Evolutionary conservation across 2,888 invertebrate species (phyloP), one percentile per base, ranked within the genome.

Genomic region (Noctua janthina): DNA sequence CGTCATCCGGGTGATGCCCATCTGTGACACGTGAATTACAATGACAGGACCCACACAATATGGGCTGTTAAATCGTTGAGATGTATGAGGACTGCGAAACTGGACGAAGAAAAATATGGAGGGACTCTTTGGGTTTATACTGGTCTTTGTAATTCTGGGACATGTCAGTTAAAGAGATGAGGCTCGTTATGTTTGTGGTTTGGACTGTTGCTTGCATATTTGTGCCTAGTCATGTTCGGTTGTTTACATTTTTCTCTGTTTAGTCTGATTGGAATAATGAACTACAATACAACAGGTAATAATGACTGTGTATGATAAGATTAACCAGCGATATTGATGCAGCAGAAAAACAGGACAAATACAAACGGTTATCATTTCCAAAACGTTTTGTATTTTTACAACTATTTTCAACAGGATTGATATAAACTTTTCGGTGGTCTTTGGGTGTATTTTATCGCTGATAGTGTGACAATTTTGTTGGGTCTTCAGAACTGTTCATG

Each of bases 61-160:
- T 81, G 76, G 81, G 76, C 68, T 84, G 87, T 76, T 84, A 86
- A 86, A 84, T 87, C 74, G 84, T 74, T 46, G 73, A 84, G 81
- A 86, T 81, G 81, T 73, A 75, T 75, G 72, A 77, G 68, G 72
- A 43, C 64, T 86, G 51, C 51, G 67, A 20, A 70, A 84, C 66
- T 75, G 67, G 77, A 76, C 29, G 35, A 79, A 81, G 83, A 74
- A 83, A 83, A 74, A 86, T 83, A 68, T 66, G 74, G 39, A 10
- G 62, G 67, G 64, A 73, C 29, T 68, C 51, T 54, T 23, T 29
- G 46, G 51, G 35, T 17, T 35, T 49, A 46, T 56, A 70, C 66
- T 62, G 35, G 69, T 73, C 59, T 70, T 74, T 74, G 80, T 79
- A 49, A 79, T 79, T 74, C 70, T 51, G 39, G 66, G 59, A 74